Evolutionary conservation across 2,113 vertebrate species (phyloP), one percentile per base, ranked within the genome.

Genomic region (Psephotus haematonotus): DNA sequence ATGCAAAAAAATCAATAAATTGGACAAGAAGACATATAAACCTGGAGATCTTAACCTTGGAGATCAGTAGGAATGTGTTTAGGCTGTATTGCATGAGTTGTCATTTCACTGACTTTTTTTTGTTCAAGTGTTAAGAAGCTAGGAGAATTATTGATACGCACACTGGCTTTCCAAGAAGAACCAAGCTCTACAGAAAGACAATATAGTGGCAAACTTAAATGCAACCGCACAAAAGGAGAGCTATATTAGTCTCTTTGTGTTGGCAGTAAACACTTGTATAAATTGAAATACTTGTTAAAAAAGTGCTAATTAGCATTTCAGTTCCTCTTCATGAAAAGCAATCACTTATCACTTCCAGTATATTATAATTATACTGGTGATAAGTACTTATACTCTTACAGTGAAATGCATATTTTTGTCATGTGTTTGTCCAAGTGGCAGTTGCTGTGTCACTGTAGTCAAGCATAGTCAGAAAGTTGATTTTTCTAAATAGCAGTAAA

Each of bases 251-350:
- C 27, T 18, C 29, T 77, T 65, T 87, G 59, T 85, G 28, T 89
- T 91, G 53, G 53, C 80, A 88, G 39, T 76, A 88, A 94, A 77
- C 59, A 60, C 86, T 90, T 89, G 13, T 57, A 41, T 76, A 44
- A 95, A 68, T 11, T 49, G 68, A 88, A 93, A 82, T 18, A 17
- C 35, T 91, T 85, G 22, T 76, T 84, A 2, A 75, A 90, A 80
- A 85, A 39, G 17, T 68, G 35, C 19, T 87, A 90, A 94, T 92
- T 85, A 91, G 2, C 29, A 2, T 87, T 92, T 93, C 44, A 33
- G 59, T 76, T 95, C 67, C 41, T 92, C 72, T 83, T 95, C 28
- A 43, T 79, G 70, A 79, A 87, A 95, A 90, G 67, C 65, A 82
- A 84, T 96, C 89, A 64, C 67, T 93, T 71, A 79, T 41, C 10